These are phyloP conservation scores for Cordilura impudica DNA, from an alignment of 2,888 invertebrate species.

Conservation along the genomic window DNA sequence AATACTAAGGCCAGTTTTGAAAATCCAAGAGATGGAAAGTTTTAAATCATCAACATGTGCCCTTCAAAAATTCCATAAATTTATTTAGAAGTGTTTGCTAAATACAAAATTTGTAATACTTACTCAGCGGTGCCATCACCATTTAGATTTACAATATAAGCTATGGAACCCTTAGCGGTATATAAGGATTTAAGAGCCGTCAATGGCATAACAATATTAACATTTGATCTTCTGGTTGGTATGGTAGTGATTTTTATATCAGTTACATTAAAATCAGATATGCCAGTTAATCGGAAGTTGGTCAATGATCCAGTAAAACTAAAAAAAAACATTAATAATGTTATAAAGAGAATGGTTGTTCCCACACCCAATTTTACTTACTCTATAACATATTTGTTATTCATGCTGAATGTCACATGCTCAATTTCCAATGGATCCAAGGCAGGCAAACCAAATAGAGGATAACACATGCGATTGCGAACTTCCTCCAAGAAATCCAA, in stretches of 20 bases:
- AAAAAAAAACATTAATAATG: slow-evolving; percentile 3
- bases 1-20: slow-evolving; percentile 64
- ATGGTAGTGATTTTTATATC: slow-evolving; percentile 63
- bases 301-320: slow-evolving; percentile 70
- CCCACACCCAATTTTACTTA: slow-evolving; percentile 56
- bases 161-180: slow-evolving; percentile 73
- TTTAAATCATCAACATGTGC: slow-evolving; percentile 64
- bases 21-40: slow-evolving; percentile 66
- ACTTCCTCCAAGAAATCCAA: slow-evolving; percentile 69
- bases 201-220: slow-evolving; percentile 69
- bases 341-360: not conserved
- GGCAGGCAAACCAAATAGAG: slow-evolving; percentile 72
- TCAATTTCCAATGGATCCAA: slow-evolving; percentile 70
- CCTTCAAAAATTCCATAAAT: slow-evolving; percentile 57
- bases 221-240: slow-evolving; percentile 63
- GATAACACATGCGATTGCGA: slow-evolving; percentile 73
- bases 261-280: slow-evolving; percentile 69
- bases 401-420: slow-evolving; percentile 60
- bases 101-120: slow-evolving; percentile 51
- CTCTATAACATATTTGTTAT: slow-evolving; percentile 71
- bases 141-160: slow-evolving; percentile 70
- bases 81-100: not conserved
- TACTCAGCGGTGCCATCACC: slow-evolving; percentile 72
- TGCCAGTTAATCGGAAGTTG: slow-evolving; percentile 67
- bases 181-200: slow-evolving; percentile 69